phyloP scores from a whole-genome alignment of 2,113 vertebrate genomes.

The Vombatus ursinus region DNA sequence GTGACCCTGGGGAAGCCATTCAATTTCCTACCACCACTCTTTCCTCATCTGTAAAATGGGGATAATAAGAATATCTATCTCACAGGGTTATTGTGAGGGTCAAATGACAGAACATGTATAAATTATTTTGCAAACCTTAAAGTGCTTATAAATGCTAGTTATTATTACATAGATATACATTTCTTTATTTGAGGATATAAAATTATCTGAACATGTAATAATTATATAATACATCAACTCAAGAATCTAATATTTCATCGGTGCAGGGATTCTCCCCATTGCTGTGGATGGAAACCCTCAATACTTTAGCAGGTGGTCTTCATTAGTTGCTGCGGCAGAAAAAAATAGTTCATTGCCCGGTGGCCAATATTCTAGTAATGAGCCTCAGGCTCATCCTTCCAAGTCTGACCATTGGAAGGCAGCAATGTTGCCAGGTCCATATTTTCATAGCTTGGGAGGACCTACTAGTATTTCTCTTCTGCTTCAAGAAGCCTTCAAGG shows the following conservation, averaged over 20 bases:
- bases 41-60: background rate
- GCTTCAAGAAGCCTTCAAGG: background rate
- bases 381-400: background rate
- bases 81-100: background rate
- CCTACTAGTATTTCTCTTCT: background rate
- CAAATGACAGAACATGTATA: background rate
- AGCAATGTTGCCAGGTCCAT: background rate
- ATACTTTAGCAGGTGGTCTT: background rate
- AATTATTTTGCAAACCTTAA: background rate
- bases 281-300: background rate
- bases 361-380: background rate
- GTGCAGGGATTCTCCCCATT: background rate
- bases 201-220: background rate
- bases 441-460: background rate
- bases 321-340: background rate
- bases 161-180: background rate
- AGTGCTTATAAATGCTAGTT: background rate
- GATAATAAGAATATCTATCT: background rate
- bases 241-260: background rate
- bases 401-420: background rate
- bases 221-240: background rate
- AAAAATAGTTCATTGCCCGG: background rate
- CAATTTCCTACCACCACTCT: background rate
- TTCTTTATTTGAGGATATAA: slow-evolving; percentile 15
- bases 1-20: background rate